Evolutionary conservation across 2,888 invertebrate species (phyloP).

Genomic region (Tuta absoluta): DNA sequence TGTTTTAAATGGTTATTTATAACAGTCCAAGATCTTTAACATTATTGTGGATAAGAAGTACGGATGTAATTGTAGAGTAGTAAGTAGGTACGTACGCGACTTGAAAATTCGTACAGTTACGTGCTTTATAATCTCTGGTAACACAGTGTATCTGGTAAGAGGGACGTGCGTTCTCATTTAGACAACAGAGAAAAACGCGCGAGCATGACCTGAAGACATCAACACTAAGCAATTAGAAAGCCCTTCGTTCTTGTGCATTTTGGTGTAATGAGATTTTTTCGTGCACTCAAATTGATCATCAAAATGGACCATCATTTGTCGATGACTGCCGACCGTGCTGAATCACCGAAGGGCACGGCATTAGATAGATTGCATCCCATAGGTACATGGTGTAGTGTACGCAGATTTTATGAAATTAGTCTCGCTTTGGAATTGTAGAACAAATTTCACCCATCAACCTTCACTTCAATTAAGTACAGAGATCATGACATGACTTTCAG

Average conservation of each 20-base stretch:
- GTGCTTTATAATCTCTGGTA: too few relatives aligned
- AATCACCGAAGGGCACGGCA: slow-evolving; percentile 4
- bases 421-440: slow-evolving; percentile 1
- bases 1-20: not conserved
- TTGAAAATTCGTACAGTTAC: not conserved
- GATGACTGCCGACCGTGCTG: not conserved
- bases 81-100: not conserved
- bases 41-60: too few relatives aligned
- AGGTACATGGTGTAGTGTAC: not conserved
- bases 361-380: not conserved
- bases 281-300: slow-evolving; percentile 49
- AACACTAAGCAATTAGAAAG: slow-evolving; percentile 55
- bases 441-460: not conserved
- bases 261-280: slow-evolving; percentile 56
- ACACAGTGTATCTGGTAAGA: slow-evolving; percentile 27
- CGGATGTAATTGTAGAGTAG: too few relatives aligned
- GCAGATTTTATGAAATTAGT: slow-evolving; percentile 8
- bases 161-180: slow-evolving; percentile 31
- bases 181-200: slow-evolving; percentile 27
- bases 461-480: slow-evolving; percentile 10
- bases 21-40: not conserved
- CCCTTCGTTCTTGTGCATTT: slow-evolving; percentile 48
- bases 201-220: slow-evolving; percentile 41
- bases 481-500: slow-evolving; percentile 8
- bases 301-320: slow-evolving; percentile 6